Conservation (phyloP, 2,888 invertebrate genomes). For the Ganaspis brasiliensis region DNA sequence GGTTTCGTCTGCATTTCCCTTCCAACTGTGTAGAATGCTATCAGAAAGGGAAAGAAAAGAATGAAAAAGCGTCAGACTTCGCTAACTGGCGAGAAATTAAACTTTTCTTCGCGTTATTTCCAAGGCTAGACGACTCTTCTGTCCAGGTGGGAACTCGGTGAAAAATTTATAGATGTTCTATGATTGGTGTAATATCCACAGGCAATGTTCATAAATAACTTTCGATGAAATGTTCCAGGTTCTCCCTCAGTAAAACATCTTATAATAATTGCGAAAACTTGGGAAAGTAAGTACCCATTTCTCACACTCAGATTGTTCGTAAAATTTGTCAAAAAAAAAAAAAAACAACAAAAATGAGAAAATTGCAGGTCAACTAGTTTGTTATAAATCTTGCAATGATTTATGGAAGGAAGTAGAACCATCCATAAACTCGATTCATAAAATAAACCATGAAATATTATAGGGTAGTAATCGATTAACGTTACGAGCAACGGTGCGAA, state of each 20-base stretch:
- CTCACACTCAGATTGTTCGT: too few species aligned
- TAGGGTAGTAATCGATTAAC: conserved; percentile 19
- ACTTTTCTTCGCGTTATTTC: conserved; percentile 28
- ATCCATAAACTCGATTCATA: conserved; percentile 23
- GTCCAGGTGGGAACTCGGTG: background rate
- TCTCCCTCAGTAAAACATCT: too few species aligned
- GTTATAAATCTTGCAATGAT: background rate
- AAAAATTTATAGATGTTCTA: conserved; percentile 1
- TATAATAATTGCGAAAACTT: too few species aligned
- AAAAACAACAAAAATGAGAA: background rate
- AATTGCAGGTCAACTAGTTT: background rate
- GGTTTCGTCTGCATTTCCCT: conserved; percentile 26
- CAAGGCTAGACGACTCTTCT: background rate
- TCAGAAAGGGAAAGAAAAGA: background rate
- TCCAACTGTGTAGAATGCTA: background rate
- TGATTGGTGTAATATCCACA: background rate
- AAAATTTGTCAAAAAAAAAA: too few species aligned
- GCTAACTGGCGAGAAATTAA: conserved; percentile 48
- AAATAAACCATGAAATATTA: conserved; percentile 24
- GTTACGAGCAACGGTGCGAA: background rate
- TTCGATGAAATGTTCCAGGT: too few species aligned
- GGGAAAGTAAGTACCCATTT: too few species aligned
- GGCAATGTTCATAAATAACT: background rate
- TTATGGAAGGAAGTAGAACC: conserved; percentile 2
- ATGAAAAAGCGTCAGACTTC: conserved; percentile 21